A percentile compares a stretch with the other conserved stretches of the same genome.
Conservation (phyloP, 2,113 vertebrate genomes). For the Oreochromis tanganicae region DNA sequence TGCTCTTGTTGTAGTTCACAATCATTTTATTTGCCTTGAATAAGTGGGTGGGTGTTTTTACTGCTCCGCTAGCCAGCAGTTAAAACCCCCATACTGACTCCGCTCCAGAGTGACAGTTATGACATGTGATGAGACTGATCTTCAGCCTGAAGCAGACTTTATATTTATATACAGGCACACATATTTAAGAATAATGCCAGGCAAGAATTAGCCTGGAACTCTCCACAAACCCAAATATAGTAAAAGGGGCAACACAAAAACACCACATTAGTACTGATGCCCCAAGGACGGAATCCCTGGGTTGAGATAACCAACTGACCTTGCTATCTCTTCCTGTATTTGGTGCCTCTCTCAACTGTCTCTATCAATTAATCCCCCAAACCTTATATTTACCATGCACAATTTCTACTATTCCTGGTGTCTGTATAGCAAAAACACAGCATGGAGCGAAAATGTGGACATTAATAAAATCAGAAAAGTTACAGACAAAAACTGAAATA, state of each 20-base stretch:
- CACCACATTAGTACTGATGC: neutral
- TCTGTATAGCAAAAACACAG: neutral
- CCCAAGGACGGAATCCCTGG: neutral
- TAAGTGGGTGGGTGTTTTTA: constrained; percentile 12
- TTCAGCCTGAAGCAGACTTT: neutral
- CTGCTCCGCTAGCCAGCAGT: neutral
- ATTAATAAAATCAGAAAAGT: neutral
- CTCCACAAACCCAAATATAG: neutral
- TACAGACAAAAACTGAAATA: neutral
- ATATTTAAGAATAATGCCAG: neutral
- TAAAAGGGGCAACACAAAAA: neutral
- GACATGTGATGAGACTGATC: constrained; percentile 11
- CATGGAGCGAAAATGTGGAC: neutral
- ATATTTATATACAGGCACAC: neutral
- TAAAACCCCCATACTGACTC: neutral
- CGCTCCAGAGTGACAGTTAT: constrained; percentile 27
- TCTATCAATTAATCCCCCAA: neutral
- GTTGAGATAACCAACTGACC: neutral
- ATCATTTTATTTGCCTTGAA: neutral
- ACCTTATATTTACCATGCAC: neutral
- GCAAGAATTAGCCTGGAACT: neutral
- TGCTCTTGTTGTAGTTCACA: neutral
- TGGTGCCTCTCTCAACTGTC: neutral
- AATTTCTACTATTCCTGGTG: neutral
- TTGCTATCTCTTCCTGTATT: neutral